A percentile compares a stretch with the other conserved stretches of the same genome.
These are phyloP conservation scores for Eupithecia exiguata DNA, from an alignment of 2,888 invertebrate genomes.

Conservation along the genomic window DNA sequence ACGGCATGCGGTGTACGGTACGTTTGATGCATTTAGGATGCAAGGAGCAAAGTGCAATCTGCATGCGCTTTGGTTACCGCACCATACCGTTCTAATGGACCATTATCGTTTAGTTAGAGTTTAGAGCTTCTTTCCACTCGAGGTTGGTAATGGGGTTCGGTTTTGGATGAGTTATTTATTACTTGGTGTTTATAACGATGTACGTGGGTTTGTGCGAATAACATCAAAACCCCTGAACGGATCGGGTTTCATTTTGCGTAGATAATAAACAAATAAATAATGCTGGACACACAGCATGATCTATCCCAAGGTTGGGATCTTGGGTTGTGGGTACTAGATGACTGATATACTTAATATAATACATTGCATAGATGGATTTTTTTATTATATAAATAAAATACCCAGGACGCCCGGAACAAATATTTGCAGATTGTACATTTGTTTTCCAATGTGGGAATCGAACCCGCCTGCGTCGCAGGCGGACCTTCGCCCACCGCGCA, in stretches of 20 bases:
- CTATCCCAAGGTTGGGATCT: too few relatives aligned
- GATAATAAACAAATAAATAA: too few relatives aligned
- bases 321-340: too few relatives aligned
- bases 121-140: slow-evolving; percentile 37
- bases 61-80: slow-evolving; percentile 17
- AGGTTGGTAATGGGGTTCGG: slow-evolving; percentile 31
- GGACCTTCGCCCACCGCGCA: too few relatives aligned
- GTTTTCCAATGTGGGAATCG: too few relatives aligned
- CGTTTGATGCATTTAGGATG: slow-evolving; percentile 28
- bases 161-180: slow-evolving; percentile 1
- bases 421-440: too few relatives aligned
- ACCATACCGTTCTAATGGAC: slow-evolving; percentile 47
- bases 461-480: too few relatives aligned
- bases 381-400: too few relatives aligned
- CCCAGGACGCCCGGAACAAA: too few relatives aligned
- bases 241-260: background rate
- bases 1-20: background rate
- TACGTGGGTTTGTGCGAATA: background rate
- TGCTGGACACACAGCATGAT: too few relatives aligned
- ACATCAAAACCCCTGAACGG: background rate
- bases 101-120: slow-evolving; percentile 45
- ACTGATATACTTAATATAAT: too few relatives aligned
- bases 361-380: too few relatives aligned
- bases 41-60: slow-evolving; percentile 19
- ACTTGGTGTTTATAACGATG: background rate